phyloP scores from a whole-genome alignment of 2,888 invertebrate species.

The Lepetodrilus schrolli region DNA sequence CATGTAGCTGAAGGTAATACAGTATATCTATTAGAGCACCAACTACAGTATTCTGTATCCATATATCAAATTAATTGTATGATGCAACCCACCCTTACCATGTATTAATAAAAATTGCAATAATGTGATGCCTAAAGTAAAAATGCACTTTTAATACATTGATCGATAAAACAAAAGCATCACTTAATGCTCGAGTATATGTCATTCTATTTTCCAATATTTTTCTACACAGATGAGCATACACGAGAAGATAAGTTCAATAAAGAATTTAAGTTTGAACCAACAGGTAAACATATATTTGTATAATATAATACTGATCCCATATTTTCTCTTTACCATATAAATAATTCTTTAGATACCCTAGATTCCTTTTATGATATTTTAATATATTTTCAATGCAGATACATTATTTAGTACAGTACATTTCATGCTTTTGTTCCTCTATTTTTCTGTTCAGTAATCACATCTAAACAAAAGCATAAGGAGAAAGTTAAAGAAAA shows the following conservation, averaged over 20 bases:
- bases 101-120: too few relatives aligned
- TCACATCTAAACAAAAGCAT: not conserved
- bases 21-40: too few relatives aligned
- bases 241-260: slow-evolving; percentile 93
- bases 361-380: not conserved
- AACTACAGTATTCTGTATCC: too few relatives aligned
- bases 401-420: not conserved
- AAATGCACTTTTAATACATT: too few relatives aligned
- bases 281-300: slow-evolving; percentile 35
- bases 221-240: slow-evolving; percentile 83
- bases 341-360: too few relatives aligned
- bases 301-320: not conserved
- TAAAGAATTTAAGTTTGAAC: slow-evolving; percentile 73
- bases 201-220: too few relatives aligned
- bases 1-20: slow-evolving; percentile 92
- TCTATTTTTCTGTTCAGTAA: not conserved
- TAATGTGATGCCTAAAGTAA: too few relatives aligned
- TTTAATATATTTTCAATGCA: not conserved
- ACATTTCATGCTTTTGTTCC: not conserved
- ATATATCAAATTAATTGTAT: too few relatives aligned
- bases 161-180: too few relatives aligned
- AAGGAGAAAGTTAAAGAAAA: not conserved
- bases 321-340: too few relatives aligned
- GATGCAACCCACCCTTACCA: too few relatives aligned
- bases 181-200: too few relatives aligned